Evolutionary conservation across 2,888 invertebrate species (phyloP).

Genomic region (Conistra vaccinii): DNA sequence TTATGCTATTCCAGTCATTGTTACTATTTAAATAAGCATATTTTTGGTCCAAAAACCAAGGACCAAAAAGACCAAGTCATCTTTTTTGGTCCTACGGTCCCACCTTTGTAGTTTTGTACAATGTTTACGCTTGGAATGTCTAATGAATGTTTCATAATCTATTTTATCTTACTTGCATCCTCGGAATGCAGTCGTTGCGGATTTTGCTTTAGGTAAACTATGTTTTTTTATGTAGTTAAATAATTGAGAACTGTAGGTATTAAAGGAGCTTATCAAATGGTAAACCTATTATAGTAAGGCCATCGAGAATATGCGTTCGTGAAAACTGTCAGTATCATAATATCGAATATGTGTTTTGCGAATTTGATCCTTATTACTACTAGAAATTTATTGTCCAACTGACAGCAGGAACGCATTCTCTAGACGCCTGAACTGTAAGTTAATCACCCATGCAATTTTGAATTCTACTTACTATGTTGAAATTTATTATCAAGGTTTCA

Average conservation of each 20-base stretch:
- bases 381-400: too few relatives aligned
- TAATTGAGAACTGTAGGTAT: neutral
- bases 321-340: too few relatives aligned
- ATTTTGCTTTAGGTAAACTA: conserved; percentile 70
- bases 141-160: conserved; percentile 16
- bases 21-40: neutral
- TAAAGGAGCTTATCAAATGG: neutral
- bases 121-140: conserved; percentile 40
- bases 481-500: too few relatives aligned
- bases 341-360: too few relatives aligned
- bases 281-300: neutral
- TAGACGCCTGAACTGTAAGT: too few relatives aligned
- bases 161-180: conserved; percentile 49
- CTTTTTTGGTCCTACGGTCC: neutral
- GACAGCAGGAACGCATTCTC: too few relatives aligned
- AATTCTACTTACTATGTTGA: neutral
- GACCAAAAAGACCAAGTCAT: neutral
- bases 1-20: neutral
- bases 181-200: conserved; percentile 72
- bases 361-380: too few relatives aligned
- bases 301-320: too few relatives aligned
- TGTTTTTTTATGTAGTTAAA: conserved; percentile 3
- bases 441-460: conserved; percentile 8
- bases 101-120: neutral
- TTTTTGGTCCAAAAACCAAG: neutral